Evolutionary conservation across 2,113 vertebrate genomes (phyloP), one percentile per base, ranked within the genome.

Genomic region (Rhinoderma darwinii): DNA sequence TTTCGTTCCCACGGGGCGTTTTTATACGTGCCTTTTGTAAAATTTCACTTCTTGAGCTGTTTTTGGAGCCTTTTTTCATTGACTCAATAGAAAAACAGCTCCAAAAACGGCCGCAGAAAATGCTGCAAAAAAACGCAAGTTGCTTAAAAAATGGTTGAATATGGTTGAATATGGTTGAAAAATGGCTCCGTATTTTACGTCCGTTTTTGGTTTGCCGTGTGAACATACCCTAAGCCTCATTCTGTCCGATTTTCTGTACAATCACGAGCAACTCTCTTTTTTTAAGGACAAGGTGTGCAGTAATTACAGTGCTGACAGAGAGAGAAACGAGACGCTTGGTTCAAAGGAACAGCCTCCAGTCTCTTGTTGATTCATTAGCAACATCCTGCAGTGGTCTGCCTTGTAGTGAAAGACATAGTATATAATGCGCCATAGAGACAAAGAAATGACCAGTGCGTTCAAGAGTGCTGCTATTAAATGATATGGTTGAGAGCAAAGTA

Each of bases 291-390:
- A 80, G 76, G 75, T 79, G 84, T 80, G 74, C 76, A 30, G 84
- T 86, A 86, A 86, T 86, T 86, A 86, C 84, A 39, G 56, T 80
- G 84, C 84, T 79, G 74, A 70, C 84, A 79, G 75, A 70, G 43
- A 63, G 75, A 79, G 76, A 78, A 86, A 66, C 32, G 75, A 80
- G 75, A 79, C 18, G 44, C 43, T 80, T 17, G 61, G 75, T 80
- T 79, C 84, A 86, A 70, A 80, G 59, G 75, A 86, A 41, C 43
- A 54, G 61, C 59, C 84, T 80, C 41, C 61, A 54, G 76, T 86
- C 84, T 86, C 76, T 68, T 68, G 74, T 86, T 79, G 84, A 86
- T 86, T 86, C 84, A 86, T 86, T 86, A 86, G 61, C 61, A 54
- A 66, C 41, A 79, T 70, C 84, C 75, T 27, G 76, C 84, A 86